Evolutionary conservation across 2,797 vertebrate genomes (phyloP), one percentile per base, ranked within the genome.

Genomic region (Atherinosoma microstoma): DNA sequence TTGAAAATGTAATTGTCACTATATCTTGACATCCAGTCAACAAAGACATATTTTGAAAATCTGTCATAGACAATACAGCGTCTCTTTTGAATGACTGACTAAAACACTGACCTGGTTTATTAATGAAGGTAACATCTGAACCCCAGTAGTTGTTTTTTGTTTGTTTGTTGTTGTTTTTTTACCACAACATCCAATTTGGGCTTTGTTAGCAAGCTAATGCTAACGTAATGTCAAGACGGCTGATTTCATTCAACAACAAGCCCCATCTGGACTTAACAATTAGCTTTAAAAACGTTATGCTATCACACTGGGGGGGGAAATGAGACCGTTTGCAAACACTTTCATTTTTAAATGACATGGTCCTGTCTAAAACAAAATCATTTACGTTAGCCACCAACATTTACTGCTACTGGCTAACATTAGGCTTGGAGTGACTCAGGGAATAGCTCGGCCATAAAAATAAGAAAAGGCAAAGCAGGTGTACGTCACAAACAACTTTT

Each of bases 361-460:
- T 62, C 0, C 0, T 3, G 13, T 27, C 9, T 6, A 8, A 34
- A 67, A 40, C 47, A 16, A 15, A 67, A 58, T 24, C 20, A 20
- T 32, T 4, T 12, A 11, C 34, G 53, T 62, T 58, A 78, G 66
- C 60, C n/a, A 93, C 62, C 90, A 7, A 58, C 6, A 92, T 94
- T 1, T 93, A 40, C 18, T 58, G 42, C 94, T 20, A 93, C 24
- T 67, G 47, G 85, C 85, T 83, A 73, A 64, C 16, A 56, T 30
- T 29, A 2, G 53, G 38, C 45, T 53, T 45, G 10, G 38, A 83
- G 80, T 91, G 90, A 93, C 86, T 92, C 87, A 89, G 87, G 84
- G 36, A 82, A 80, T 64, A 70, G 40, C 45, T 30, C 20, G 34
- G 72, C 27, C 60, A 42, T 30, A 13, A 62, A 69, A 6, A 15